A percentile compares a stretch with the other conserved stretches of the same genome.
Evolutionary conservation across 1,140 invertebrate genomes (phyloP).

Genomic region (Drosophila funebris): DNA sequence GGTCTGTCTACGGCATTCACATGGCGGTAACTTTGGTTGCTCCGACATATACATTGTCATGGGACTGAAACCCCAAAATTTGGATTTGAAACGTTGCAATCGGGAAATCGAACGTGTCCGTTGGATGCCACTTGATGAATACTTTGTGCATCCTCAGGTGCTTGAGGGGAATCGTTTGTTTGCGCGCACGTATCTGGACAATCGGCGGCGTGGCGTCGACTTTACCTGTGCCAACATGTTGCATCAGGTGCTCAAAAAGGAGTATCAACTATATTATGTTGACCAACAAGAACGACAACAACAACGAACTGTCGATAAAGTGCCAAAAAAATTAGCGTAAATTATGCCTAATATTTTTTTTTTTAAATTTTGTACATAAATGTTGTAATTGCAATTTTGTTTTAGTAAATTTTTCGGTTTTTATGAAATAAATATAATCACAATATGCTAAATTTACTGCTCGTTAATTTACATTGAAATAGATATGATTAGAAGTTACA

Average conservation of each 20-base stretch:
- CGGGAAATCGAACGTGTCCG: slow-evolving; percentile 90
- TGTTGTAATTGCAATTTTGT: neutral
- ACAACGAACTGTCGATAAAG: neutral
- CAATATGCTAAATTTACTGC: slow-evolving; percentile 25
- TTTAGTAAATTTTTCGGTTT: neutral
- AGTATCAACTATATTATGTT: slow-evolving; percentile 69
- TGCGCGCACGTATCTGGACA: slow-evolving; percentile 87
- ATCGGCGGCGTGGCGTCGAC: slow-evolving; percentile 86
- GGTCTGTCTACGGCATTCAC: slow-evolving; percentile 90
- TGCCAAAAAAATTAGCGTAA: slow-evolving; percentile 16
- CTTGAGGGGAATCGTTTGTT: slow-evolving; percentile 89
- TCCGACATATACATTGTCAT: slow-evolving; percentile 94
- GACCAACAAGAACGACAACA: slow-evolving; percentile 7
- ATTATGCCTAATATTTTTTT: neutral
- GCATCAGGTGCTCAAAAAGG: slow-evolving; percentile 71
- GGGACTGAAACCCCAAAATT: slow-evolving; percentile 87
- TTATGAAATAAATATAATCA: too few species aligned
- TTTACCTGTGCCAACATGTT: slow-evolving; percentile 84
- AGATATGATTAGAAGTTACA: neutral
- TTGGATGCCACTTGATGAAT: slow-evolving; percentile 94
- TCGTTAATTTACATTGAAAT: slow-evolving; percentile 30
- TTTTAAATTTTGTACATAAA: slow-evolving; percentile 38
- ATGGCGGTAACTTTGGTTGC: slow-evolving; percentile 89
- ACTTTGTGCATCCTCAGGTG: slow-evolving; percentile 88
- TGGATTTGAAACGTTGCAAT: slow-evolving; percentile 87